phyloP scores from a whole-genome alignment of 2,797 vertebrate genomes.

The Champsocephalus gunnari region DNA sequence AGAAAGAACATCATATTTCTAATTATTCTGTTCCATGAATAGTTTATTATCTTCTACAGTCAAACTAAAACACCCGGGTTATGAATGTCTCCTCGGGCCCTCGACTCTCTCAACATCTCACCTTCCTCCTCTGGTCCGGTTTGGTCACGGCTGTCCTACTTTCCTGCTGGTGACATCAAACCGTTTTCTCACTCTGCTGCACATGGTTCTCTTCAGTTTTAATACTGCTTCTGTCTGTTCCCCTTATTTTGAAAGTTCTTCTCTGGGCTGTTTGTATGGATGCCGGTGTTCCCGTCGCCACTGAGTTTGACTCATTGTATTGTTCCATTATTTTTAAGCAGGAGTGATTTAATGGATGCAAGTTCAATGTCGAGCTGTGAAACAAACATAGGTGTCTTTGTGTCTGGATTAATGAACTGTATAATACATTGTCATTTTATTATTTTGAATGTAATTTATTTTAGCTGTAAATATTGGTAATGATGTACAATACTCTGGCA shows the following conservation, averaged over 20 bases:
- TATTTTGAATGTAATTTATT: constrained; percentile 80
- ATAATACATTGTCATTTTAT: constrained; percentile 66
- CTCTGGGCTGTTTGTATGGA: constrained; percentile 55
- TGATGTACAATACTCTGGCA: constrained; percentile 73
- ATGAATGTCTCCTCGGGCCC: constrained; percentile 54
- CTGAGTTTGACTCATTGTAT: constrained; percentile 23
- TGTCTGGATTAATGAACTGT: constrained; percentile 62
- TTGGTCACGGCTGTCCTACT: constrained; percentile 54
- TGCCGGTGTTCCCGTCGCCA: constrained; percentile 50
- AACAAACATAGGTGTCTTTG: constrained; percentile 49
- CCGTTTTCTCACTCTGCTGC: constrained; percentile 37
- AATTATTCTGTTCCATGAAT: constrained; percentile 16
- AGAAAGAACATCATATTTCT: constrained; percentile 27
- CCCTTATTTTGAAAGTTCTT: constrained; percentile 1
- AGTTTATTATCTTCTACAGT: constrained; percentile 30
- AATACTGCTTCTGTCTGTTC: constrained; percentile 16
- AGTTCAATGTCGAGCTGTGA: constrained; percentile 48
- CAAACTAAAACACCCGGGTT: constrained; percentile 48
- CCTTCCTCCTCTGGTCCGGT: constrained; percentile 32
- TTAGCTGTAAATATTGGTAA: constrained; percentile 85
- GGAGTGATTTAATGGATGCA: constrained; percentile 15
- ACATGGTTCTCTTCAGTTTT: constrained; percentile 49
- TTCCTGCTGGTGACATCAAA: constrained; percentile 37
- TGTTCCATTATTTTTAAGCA: constrained; percentile 23
- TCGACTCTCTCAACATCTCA: constrained; percentile 20